Conservation (phyloP, 2,888 invertebrate species). For the Notocelia uddmanniana region DNA sequence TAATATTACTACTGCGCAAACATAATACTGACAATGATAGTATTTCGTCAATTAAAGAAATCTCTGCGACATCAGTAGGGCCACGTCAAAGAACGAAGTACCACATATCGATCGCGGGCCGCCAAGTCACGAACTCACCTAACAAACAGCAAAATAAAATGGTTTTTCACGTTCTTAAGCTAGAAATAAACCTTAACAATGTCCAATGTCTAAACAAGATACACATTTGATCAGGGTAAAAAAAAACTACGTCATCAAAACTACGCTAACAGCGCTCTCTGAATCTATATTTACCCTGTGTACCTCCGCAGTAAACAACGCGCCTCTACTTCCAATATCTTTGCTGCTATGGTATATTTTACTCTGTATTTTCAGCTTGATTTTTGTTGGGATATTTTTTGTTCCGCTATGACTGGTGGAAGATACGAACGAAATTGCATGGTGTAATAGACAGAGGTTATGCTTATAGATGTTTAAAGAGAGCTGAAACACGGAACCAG, state of each 20-base stretch:
- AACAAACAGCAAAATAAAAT: neutral
- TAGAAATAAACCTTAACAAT: neutral
- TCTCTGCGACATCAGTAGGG: too few relatives aligned
- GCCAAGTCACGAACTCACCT: neutral
- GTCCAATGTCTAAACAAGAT: neutral
- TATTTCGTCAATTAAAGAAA: too few relatives aligned
- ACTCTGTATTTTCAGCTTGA: constrained; percentile 26
- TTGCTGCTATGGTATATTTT: constrained; percentile 43
- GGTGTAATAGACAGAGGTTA: neutral
- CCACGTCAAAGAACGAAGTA: too few relatives aligned
- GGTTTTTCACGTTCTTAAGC: neutral
- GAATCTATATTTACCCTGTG: constrained; percentile 6
- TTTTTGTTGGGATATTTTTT: constrained; percentile 12
- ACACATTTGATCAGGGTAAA: neutral
- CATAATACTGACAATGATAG: too few relatives aligned
- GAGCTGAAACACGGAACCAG: neutral
- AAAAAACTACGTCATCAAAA: constrained; percentile 3
- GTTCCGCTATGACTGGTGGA: constrained; percentile 1
- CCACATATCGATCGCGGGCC: neutral
- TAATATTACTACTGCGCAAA: too few relatives aligned
- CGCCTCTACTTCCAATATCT: constrained; percentile 52
- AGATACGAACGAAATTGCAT: constrained; percentile 3
- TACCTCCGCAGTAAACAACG: constrained; percentile 12
- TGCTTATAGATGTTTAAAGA: neutral
- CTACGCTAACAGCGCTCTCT: neutral